Conservation (phyloP, 2,797 vertebrate genomes). For the Natrix natrix region DNA sequence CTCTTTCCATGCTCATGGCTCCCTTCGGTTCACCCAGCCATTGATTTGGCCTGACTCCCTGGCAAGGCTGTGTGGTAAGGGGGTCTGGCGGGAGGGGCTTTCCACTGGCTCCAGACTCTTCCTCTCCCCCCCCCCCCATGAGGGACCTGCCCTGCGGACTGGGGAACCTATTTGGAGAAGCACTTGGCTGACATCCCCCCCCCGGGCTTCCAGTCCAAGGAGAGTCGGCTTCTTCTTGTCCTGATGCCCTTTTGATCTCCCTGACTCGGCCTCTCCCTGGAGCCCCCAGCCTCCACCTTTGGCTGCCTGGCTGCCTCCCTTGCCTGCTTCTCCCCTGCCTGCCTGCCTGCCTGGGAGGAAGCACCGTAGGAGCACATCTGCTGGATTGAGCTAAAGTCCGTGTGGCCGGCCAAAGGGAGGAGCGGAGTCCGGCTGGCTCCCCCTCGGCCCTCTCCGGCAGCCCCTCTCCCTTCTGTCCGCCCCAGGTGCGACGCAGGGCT, state of each 20-base stretch:
- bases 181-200: not conserved
- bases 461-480: conserved; percentile 1
- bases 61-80: not conserved
- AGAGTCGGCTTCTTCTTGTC: not conserved
- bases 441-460: not conserved
- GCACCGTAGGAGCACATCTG: not conserved
- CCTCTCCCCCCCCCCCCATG: not conserved
- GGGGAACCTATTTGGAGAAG: not conserved
- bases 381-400: not conserved
- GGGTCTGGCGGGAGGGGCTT: not conserved
- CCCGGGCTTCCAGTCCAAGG: not conserved
- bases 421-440: too few relatives aligned
- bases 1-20: not conserved
- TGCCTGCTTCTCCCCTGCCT: not conserved
- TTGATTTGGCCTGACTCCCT: not conserved
- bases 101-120: not conserved
- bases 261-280: not conserved
- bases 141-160: too few relatives aligned
- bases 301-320: not conserved
- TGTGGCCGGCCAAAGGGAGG: not conserved
- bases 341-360: too few relatives aligned
- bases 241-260: too few relatives aligned
- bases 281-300: not conserved
- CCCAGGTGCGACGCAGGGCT: conserved; percentile 76
- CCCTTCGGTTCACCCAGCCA: not conserved